A percentile compares a stretch with the other conserved stretches of the same genome.
Evolutionary conservation across 2,113 vertebrate genomes (phyloP).

Genomic region (Diadophis punctatus): DNA sequence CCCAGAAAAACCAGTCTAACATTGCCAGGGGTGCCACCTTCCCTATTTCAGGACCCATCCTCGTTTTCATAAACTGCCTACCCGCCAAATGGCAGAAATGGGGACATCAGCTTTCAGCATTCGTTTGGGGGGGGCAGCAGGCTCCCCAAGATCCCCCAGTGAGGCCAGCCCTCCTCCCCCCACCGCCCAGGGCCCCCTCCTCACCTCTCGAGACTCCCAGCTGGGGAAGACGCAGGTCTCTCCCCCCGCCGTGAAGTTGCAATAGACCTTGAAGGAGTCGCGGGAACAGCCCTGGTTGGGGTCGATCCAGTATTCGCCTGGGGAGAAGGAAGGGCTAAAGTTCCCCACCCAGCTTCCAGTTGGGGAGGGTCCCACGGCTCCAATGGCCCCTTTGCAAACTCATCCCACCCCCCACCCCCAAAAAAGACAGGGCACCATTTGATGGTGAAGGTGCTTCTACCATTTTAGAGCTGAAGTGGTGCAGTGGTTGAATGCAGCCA

Average conservation of each 20-base stretch:
- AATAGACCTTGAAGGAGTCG: slow-evolving; percentile 97
- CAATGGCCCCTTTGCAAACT: background rate
- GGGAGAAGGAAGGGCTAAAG: fast-evolving
- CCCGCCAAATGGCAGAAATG: background rate
- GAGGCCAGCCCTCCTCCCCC: background rate
- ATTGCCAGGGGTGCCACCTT: background rate
- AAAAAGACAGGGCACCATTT: background rate
- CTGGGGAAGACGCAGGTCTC: slow-evolving; percentile 95
- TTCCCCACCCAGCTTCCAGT: background rate
- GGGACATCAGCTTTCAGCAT: background rate
- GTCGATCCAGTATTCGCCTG: slow-evolving; percentile 98
- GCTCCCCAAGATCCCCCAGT: background rate
- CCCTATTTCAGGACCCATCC: background rate
- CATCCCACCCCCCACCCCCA: background rate
- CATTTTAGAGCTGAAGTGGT: no score
- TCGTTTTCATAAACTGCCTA: background rate
- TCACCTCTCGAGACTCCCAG: slow-evolving; percentile 95
- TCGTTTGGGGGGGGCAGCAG: background rate
- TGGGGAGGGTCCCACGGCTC: background rate
- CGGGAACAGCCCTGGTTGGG: slow-evolving; percentile 96
- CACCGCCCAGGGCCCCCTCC: slow-evolving; percentile 29
- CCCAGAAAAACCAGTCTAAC: background rate
- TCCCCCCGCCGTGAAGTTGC: slow-evolving; percentile 96
- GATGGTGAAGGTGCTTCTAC: background rate
- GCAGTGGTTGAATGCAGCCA: no score